Base-by-base conservation (phyloP, 2,113 vertebrate species). In the Orthonyx spaldingii region DNA sequence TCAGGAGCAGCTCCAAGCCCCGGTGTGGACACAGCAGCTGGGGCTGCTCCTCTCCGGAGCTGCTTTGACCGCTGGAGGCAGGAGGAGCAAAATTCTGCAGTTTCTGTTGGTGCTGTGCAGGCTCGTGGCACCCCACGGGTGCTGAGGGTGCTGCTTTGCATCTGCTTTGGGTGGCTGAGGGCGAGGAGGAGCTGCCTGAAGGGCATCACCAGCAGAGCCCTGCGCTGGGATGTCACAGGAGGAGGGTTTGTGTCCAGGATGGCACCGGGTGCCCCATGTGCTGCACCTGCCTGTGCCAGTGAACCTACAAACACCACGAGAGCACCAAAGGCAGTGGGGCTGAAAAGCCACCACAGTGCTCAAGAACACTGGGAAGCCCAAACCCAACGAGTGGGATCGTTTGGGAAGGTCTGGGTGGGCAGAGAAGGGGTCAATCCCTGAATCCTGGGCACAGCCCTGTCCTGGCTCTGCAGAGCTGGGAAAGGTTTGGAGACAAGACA, bases 251-350 rank as follows among this genome's bases (percentile, higher is more conserved):
- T 5, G 0, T 13, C 5, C 59, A 35, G 53, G 37, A 3, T 28
- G 72, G 77, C 72, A 4, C 49, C 24, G 2, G 18, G 9, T 35
- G 68, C 28, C 53, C 77, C 47, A 0, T 1, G 55, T 20, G 41
- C 65, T 3, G 3, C 26, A 4, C 13, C 56, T 0, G 0, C 47
- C 28, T 1, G 1, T 42, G 33, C 63, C 2, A 3, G 11, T 1
- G 13, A 23, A 9, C 13, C n/a, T 0, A 0, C 24, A 9, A 2
- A 9, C n/a, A 26, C 8, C 7, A 16, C 0, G 1, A 57, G 59
- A 46, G 13, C 69, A 13, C 8, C 47, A 7, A 4, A 44, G n/a
- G n/a, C n/a, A n/a, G n/a, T n/a, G n/a, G n/a, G n/a, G n/a, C n/a
- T n/a, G 64, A 13, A 61, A 91, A 44, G 42, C 23, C 49, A n/a